Base-by-base conservation (phyloP, 2,797 vertebrate species). In the Heliangelus exortis region DNA sequence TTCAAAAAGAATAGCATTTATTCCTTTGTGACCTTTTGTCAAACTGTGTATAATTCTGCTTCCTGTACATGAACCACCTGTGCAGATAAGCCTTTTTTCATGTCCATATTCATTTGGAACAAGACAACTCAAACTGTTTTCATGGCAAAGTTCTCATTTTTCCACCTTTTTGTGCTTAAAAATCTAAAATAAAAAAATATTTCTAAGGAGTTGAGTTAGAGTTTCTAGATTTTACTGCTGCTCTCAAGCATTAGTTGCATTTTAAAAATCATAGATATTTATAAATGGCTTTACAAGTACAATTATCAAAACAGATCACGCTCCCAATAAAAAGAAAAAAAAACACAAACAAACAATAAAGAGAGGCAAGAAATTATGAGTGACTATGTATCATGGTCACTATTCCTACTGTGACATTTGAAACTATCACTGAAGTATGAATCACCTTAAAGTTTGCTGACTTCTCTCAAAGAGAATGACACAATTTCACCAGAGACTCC, bases 1-100 rank as follows among this genome's bases (percentile, higher is more conserved):
- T 97, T 96, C 87, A 96, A 96, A 97, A 95, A 96, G 84, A 94
- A 95, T 86, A 86, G 29, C 59, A 96, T 97, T 96, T 96, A 95
- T 95, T 96, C 89, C 50, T 96, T 87, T 65, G 51, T 94, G 92
- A 95, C 87, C 85, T 95, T 96, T 92, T 77, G 72, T 92, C 79
- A 96, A 91, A 96, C 58, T 95, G 92, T 91, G 53, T 96, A 94
- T 89, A 95, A 96, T 96, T 91, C 90, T 96, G 90, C 90, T 97
- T 98, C 94, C 92, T 96, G 69, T 93, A 95, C 79, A 96, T 78
- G 76, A 95, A 74, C 87, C 92, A 95, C 93, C 95, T 96, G 90
- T 71, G 68, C 28, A 96, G 90, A 97, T 94, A 97, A 96, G 45
- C 33, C 50, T 91, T 96, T 96, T 93, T 93, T 28, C 57, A 90